Evolutionary conservation across 2,888 invertebrate genomes (phyloP).

Genomic region (Epinotia nisella): DNA sequence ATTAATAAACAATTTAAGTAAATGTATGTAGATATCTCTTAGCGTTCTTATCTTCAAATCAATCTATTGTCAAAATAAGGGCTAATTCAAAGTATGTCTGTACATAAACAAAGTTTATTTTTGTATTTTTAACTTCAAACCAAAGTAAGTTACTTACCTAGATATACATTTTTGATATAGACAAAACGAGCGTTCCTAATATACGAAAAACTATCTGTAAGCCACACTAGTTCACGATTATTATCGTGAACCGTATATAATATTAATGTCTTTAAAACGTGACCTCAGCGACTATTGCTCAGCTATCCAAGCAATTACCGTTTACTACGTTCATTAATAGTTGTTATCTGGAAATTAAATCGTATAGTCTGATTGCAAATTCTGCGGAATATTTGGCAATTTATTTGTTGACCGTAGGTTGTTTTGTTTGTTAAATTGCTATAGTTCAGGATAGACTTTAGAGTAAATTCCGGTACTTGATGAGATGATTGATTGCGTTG

Average conservation of each 20-base stretch:
- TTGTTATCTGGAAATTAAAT: conserved; percentile 18
- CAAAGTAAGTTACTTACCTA: neutral
- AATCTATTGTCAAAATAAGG: neutral
- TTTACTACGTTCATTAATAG: conserved; percentile 8
- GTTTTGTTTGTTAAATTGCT: too few species aligned
- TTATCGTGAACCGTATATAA: conserved; percentile 15
- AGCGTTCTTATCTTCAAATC: too few species aligned
- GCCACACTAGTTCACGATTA: neutral
- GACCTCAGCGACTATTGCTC: neutral
- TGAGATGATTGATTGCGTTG: too few species aligned
- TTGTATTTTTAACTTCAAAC: too few species aligned
- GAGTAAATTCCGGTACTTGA: too few species aligned
- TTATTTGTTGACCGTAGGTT: neutral
- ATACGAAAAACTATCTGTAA: neutral
- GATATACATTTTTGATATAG: neutral
- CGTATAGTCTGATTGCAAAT: conserved; percentile 1
- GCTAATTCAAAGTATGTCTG: neutral
- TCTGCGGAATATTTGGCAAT: neutral
- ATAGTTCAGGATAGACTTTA: too few species aligned
- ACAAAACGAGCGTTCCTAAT: neutral
- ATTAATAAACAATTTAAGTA: too few species aligned
- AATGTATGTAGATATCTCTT: too few species aligned
- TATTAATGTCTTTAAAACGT: conserved; percentile 27
- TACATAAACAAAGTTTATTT: too few species aligned
- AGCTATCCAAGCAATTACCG: conserved; percentile 15